Evolutionary conservation across 2,797 vertebrate species (phyloP).

Genomic region (Podargus strigoides): DNA sequence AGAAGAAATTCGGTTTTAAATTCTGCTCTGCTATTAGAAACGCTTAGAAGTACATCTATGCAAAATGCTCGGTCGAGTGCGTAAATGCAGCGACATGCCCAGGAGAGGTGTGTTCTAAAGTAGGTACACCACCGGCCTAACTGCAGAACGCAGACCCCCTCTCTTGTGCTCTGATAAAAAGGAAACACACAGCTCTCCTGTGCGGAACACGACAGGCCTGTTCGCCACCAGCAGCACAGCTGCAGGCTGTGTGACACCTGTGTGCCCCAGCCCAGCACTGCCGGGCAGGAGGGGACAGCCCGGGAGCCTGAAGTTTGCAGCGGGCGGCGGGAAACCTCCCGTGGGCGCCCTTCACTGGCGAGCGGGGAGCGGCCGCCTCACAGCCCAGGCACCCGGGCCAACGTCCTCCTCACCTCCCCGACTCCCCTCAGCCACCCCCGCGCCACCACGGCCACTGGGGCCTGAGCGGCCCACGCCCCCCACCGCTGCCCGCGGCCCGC

Average conservation of each 20-base stretch:
- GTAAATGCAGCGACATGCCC: not conserved
- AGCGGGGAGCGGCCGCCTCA: no score
- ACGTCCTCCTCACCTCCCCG: not conserved
- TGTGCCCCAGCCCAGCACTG: not conserved
- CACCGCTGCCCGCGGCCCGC: not conserved
- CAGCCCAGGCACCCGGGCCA: not conserved
- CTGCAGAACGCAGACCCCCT: not conserved
- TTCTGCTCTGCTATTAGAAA: not conserved
- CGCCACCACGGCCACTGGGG: not conserved
- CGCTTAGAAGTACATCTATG: accelerated
- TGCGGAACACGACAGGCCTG: not conserved
- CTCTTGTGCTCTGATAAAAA: not conserved
- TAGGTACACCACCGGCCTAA: accelerated
- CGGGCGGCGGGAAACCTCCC: not conserved
- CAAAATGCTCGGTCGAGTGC: not conserved
- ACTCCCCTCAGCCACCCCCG: not conserved
- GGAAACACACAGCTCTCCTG: accelerated
- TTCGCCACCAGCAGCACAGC: not conserved
- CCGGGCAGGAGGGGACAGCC: not conserved
- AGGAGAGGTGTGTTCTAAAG: not conserved
- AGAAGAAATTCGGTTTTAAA: not conserved
- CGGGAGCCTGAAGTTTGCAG: not conserved
- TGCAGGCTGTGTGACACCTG: not conserved
- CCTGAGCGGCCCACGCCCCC: not conserved
- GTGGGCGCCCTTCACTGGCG: not conserved